A percentile compares a stretch with the other conserved stretches of the same genome.
phyloP scores from a whole-genome alignment of 2,888 invertebrate genomes.

The Hirtodrosophila confusa region DNA sequence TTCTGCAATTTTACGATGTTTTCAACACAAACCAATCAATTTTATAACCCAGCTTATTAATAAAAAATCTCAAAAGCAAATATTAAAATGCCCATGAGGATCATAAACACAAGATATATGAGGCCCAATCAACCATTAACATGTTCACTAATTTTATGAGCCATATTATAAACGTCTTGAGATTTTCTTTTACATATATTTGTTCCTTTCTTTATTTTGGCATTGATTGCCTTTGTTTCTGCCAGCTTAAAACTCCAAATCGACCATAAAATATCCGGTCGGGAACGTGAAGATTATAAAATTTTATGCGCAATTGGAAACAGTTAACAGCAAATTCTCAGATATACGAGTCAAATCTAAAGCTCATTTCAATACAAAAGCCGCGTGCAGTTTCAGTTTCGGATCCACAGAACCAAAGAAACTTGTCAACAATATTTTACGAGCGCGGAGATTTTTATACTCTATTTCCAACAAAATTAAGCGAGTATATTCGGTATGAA shows the following conservation, averaged over 20 bases:
- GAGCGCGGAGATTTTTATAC: constrained; percentile 54
- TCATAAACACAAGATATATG: constrained; percentile 63
- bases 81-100: constrained; percentile 31
- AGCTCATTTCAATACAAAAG: constrained; percentile 77
- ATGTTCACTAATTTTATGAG: constrained; percentile 80
- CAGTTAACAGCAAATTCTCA: constrained; percentile 78
- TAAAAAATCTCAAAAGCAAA: constrained; percentile 46
- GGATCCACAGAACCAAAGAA: constrained; percentile 46
- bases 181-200: constrained; percentile 24
- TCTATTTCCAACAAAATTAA: constrained; percentile 3
- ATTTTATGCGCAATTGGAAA: constrained; percentile 76
- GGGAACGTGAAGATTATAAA: constrained; percentile 68
- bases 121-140: constrained; percentile 78
- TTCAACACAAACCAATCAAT: constrained; percentile 73
- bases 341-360: constrained; percentile 41
- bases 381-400: background rate
- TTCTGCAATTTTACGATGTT: constrained; percentile 54
- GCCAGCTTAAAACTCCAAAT: constrained; percentile 23
- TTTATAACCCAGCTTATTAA: constrained; percentile 59
- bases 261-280: constrained; percentile 45
- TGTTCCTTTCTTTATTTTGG: constrained; percentile 39
- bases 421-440: constrained; percentile 79
- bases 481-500: too few relatives aligned
- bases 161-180: constrained; percentile 63
- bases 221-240: constrained; percentile 54